These are phyloP conservation scores for Rafetus swinhoei DNA, from an alignment of 2,113 vertebrate genomes.

Conservation along the genomic window DNA sequence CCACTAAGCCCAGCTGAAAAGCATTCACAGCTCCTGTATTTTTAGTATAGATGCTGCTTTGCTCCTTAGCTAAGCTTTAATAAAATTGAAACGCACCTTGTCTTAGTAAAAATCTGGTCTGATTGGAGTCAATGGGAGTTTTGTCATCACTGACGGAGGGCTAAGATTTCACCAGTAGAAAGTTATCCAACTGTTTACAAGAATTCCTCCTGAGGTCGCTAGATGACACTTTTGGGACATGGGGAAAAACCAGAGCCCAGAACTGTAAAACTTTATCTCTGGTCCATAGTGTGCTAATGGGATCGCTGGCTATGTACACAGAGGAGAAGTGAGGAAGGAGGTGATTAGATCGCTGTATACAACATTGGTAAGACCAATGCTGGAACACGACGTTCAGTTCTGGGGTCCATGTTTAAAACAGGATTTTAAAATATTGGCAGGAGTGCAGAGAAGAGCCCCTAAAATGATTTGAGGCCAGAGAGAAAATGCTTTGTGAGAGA, in stretches of 20 bases:
- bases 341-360: background rate
- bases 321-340: background rate
- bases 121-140: background rate
- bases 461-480: background rate
- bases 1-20: too few species aligned
- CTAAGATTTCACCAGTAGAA: background rate
- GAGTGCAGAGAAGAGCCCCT: background rate
- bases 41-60: background rate
- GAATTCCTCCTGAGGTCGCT: background rate
- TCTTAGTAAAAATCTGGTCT: background rate
- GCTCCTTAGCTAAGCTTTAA: background rate
- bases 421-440: too few species aligned
- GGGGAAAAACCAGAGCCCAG: background rate
- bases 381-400: background rate
- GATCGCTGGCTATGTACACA: background rate
- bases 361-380: background rate
- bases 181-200: background rate
- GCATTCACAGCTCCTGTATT: background rate
- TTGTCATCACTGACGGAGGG: background rate
- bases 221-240: background rate
- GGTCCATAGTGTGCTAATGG: background rate
- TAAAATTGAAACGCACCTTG: background rate
- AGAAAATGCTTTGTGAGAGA: background rate
- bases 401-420: background rate
- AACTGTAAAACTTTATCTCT: background rate